These are phyloP conservation scores for Mesorhabditis sp. DNA, from an alignment of 2,888 invertebrate species.

Conservation along the genomic window DNA sequence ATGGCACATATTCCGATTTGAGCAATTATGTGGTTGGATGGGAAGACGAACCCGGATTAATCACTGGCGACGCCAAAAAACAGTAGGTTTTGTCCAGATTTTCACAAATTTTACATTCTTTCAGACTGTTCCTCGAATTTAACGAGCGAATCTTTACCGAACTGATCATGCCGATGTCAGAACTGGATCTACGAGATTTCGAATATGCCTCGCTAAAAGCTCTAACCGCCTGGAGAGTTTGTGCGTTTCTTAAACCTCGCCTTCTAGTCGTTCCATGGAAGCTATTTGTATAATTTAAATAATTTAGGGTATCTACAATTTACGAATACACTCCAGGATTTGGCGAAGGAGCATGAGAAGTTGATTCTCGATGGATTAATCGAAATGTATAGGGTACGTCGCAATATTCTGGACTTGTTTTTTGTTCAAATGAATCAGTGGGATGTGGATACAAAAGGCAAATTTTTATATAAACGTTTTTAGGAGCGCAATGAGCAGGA, in stretches of 20 bases:
- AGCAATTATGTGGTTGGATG: neutral
- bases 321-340: neutral
- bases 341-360: constrained; percentile 6
- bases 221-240: constrained; percentile 1
- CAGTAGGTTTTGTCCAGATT: neutral
- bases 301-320: neutral
- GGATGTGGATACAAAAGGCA: neutral
- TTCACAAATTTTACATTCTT: neutral
- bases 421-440: neutral
- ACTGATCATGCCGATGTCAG: neutral
- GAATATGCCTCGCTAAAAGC: neutral
- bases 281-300: neutral
- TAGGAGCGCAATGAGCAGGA: constrained; percentile 2
- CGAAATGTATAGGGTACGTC: neutral
- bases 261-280: too few relatives aligned
- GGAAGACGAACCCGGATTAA: constrained; percentile 2
- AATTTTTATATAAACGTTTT: constrained; percentile 1
- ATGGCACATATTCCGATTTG: neutral
- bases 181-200: neutral
- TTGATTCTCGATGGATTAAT: constrained; percentile 4
- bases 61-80: neutral
- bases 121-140: neutral
- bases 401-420: neutral
- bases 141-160: constrained; percentile 5
- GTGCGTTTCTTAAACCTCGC: neutral